Evolutionary conservation across 1,140 invertebrate genomes (phyloP).

Genomic region (Caenorhabditis latens): DNA sequence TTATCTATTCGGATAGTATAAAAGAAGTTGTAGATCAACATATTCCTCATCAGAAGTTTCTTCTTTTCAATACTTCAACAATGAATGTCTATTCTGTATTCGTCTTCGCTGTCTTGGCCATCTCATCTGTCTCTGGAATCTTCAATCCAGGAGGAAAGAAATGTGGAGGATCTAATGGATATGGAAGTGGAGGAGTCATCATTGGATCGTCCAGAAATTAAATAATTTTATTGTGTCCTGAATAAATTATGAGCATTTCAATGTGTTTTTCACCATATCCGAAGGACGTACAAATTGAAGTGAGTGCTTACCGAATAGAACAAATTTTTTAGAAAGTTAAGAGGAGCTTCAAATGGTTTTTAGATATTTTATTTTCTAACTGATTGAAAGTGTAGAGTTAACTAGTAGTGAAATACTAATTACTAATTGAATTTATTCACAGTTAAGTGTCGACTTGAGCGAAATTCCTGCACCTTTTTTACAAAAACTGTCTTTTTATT

Average conservation of each 20-base stretch:
- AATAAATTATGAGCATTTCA: conserved; percentile 13
- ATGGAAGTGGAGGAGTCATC: conserved; percentile 32
- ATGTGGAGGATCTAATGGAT: conserved; percentile 9
- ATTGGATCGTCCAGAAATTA: not conserved
- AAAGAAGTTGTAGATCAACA: not conserved
- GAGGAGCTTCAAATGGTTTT: too few relatives aligned
- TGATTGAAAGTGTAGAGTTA: too few relatives aligned
- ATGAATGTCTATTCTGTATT: conserved; percentile 45
- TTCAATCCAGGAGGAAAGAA: conserved; percentile 5
- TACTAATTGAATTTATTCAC: too few relatives aligned
- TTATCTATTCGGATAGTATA: not conserved
- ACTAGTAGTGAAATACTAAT: too few relatives aligned
- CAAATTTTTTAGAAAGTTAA: too few relatives aligned
- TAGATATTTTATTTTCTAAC: too few relatives aligned
- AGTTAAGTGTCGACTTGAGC: too few relatives aligned
- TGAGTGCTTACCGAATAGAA: too few relatives aligned
- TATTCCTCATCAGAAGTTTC: not conserved
- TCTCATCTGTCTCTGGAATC: conserved; percentile 39
- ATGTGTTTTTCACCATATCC: too few relatives aligned
- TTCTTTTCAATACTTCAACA: not conserved
- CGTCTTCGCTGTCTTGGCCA: conserved; percentile 25
- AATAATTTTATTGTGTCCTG: not conserved
- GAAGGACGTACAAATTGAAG: too few relatives aligned
- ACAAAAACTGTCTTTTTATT: too few relatives aligned
- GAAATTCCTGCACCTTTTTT: too few relatives aligned